phyloP scores from a whole-genome alignment of 1,140 invertebrate genomes.

The Bursaphelenchus mucronatus region DNA sequence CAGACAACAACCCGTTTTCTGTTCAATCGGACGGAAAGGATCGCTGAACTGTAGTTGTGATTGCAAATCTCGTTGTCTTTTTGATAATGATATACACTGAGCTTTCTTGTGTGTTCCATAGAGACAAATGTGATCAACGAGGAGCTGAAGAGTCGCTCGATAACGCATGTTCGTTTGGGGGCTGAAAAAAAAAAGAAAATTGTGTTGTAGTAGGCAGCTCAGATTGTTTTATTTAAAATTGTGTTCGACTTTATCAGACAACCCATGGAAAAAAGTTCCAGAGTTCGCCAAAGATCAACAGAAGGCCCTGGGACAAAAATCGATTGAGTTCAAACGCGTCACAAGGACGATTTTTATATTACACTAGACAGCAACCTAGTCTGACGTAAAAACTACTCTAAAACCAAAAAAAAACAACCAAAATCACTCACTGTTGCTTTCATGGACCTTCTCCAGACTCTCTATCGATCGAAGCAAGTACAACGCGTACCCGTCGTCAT shows the following conservation, averaged over 20 bases:
- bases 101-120: slow-evolving; percentile 80
- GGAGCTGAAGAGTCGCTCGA: slow-evolving; percentile 92
- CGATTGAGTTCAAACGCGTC: slow-evolving; percentile 12
- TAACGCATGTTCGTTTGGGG: slow-evolving; percentile 81
- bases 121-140: slow-evolving; percentile 91
- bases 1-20: slow-evolving; percentile 89
- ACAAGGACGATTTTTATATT: slow-evolving; percentile 6
- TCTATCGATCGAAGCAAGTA: slow-evolving; percentile 40
- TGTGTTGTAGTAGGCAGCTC: not conserved
- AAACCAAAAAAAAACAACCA: not conserved
- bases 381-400: slow-evolving; percentile 7
- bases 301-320: slow-evolving; percentile 12
- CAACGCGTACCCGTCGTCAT: slow-evolving; percentile 47
- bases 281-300: slow-evolving; percentile 5
- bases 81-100: slow-evolving; percentile 94
- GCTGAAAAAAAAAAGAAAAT: slow-evolving; percentile 63
- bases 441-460: slow-evolving; percentile 42
- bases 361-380: slow-evolving; percentile 4
- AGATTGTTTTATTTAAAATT: not conserved
- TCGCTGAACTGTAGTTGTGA: slow-evolving; percentile 94
- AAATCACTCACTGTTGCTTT: slow-evolving; percentile 20
- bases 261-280: no score
- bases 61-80: slow-evolving; percentile 91
- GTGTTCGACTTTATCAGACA: no score
- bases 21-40: slow-evolving; percentile 91